Evolutionary conservation across 1,140 invertebrate genomes (phyloP).

Genomic region (Diuraphis noxia): DNA sequence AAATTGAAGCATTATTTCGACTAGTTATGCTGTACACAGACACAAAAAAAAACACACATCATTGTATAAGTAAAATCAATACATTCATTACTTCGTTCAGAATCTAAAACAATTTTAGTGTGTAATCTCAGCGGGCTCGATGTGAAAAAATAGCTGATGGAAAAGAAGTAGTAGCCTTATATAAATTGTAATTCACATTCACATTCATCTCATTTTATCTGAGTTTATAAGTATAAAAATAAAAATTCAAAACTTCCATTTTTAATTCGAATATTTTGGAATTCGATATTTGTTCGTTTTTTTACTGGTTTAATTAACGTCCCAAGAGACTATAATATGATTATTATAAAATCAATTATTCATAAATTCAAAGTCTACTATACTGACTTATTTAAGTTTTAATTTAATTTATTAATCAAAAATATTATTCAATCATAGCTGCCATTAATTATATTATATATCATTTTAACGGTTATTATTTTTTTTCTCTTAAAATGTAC

Average conservation of each 20-base stretch:
- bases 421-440: background rate
- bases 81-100: too few species aligned
- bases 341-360: constrained; percentile 11
- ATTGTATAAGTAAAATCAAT: too few species aligned
- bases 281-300: background rate
- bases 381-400: background rate
- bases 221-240: background rate
- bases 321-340: background rate
- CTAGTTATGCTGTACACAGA: too few species aligned
- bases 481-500: background rate
- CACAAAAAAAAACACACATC: too few species aligned
- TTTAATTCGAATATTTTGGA: background rate
- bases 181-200: background rate
- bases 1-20: too few species aligned
- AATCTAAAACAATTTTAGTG: too few species aligned
- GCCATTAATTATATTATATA: background rate
- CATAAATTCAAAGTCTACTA: background rate
- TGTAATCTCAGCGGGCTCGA: too few species aligned
- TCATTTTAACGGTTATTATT: background rate
- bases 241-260: background rate
- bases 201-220: background rate
- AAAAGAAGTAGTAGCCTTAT: background rate
- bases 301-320: background rate
- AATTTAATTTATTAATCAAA: background rate
- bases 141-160: background rate